phyloP scores from a whole-genome alignment of 2,888 invertebrate genomes.

The Nephrotoma appendiculata region DNA sequence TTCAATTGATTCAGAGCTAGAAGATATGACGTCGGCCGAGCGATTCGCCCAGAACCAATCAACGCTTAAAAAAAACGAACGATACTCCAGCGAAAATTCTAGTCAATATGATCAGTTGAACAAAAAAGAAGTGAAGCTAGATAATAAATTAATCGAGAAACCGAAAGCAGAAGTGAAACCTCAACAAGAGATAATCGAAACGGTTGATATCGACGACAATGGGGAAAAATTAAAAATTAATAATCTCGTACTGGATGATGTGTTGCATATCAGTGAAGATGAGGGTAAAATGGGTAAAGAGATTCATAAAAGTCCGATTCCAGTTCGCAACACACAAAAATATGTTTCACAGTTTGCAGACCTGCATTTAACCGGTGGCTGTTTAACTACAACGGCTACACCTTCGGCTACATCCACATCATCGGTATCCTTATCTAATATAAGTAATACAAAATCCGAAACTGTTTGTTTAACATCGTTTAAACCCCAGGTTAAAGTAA shows the following conservation, averaged over 20 bases:
- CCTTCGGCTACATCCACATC: conserved; percentile 19
- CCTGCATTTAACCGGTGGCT: conserved; percentile 45
- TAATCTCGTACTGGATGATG: conserved; percentile 11
- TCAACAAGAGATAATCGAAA: conserved; percentile 10
- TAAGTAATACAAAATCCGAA: conserved; percentile 14
- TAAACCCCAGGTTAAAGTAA: conserved; percentile 63
- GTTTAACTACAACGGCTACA: conserved; percentile 15
- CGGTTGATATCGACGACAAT: conserved; percentile 2
- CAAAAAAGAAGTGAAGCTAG: conserved; percentile 14
- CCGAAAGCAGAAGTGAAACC: conserved; percentile 15
- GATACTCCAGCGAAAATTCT: conserved; percentile 12
- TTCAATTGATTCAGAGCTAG: conserved; percentile 32
- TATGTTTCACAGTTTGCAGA: conserved; percentile 50
- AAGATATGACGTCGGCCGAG: conserved; percentile 60
- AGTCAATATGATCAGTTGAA: conserved; percentile 5
- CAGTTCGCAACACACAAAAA: conserved; percentile 44
- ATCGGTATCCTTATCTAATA: conserved; percentile 20
- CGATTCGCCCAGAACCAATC: conserved; percentile 66
- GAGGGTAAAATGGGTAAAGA: conserved; percentile 15
- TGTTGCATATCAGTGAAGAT: conserved; percentile 16
- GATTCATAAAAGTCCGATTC: conserved; percentile 34
- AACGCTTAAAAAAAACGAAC: conserved; percentile 52
- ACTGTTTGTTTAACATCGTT: conserved; percentile 21
- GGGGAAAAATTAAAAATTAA: background rate
- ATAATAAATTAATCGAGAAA: conserved; percentile 19